Base-by-base conservation (phyloP, 1,140 invertebrate species). In the Gryllus bimaculatus region DNA sequence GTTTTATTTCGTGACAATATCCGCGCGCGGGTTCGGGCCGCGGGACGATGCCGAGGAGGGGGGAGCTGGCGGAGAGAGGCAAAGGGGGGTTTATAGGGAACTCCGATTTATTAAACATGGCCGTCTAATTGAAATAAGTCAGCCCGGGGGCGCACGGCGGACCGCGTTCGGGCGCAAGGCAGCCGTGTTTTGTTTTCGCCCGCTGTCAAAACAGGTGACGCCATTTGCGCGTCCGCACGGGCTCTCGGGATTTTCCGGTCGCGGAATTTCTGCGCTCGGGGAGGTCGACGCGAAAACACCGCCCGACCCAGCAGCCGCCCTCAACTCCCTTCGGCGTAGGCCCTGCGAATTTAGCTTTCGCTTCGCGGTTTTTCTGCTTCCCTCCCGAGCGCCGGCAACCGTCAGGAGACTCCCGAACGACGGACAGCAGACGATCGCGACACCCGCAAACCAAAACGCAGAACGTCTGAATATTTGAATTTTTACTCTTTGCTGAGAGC, bases 1-100 rank as follows among this genome's bases (percentile, higher is more conserved):
- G 54, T 66, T 66, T 66, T 66, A 66, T 66, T 66, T 66, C 54
- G 54, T 66, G 54, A 66, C 54, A 66, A 66, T 66, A 66, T 66
- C 54, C 54, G 54, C 54, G 54, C 54, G 54, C 54, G 54, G 54
- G 54, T 66, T 66, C 54, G 18, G 18, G 54, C 26, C 1, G 26
- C 26, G 26, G 26, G 26, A 39, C 26, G 26, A 39, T 39, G 26
- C 26, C 5, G 26, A 5, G 26, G 1, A 5, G 26, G 26, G 26
- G 1, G 26, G 26, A 39, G 26, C 26, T 39, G 26, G 26, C 26
- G 26, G 26, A 39, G 26, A 39, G 26, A 39, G 26, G 26, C 26
- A 39, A 39, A 39, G 26, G 26, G 26, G 26, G 5, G 26, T 39
- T 39, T 39, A 39, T 39, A 39, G 26, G 26, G 26, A 39, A 39